Percentiles rank a stretch among this genome's conserved stretches.
phyloP scores from a whole-genome alignment of 2,797 vertebrate species.

The Peromyscus nudipes region DNA sequence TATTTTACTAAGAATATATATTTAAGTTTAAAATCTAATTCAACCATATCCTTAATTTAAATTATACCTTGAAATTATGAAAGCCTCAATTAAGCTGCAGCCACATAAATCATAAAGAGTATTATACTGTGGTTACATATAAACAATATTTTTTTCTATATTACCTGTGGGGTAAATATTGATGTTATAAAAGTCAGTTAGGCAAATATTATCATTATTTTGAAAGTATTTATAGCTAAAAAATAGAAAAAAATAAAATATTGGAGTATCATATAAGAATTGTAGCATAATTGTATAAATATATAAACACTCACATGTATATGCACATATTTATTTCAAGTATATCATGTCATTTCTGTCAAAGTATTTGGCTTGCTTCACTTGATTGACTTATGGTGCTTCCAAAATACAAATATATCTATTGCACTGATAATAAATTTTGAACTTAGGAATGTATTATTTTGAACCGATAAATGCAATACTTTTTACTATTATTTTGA shows the following conservation, averaged over 20 bases:
- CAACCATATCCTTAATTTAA: not conserved
- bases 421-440: not conserved
- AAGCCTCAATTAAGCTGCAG: not conserved
- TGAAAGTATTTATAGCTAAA: not conserved
- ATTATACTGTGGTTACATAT: not conserved
- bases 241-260: not conserved
- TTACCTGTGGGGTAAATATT: not conserved
- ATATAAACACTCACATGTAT: not conserved
- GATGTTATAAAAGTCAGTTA: not conserved
- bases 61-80: not conserved
- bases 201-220: not conserved
- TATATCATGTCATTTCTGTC: not conserved
- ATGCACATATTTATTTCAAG: not conserved
- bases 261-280: not conserved
- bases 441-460: not conserved
- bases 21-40: conserved; percentile 14
- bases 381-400: not conserved
- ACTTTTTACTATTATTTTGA: not conserved
- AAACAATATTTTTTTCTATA: not conserved
- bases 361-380: not conserved
- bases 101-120: not conserved
- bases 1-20: not conserved
- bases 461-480: not conserved
- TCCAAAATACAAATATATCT: not conserved
- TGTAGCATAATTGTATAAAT: not conserved